Evolutionary conservation across 2,888 invertebrate genomes (phyloP), one percentile per base, ranked within the genome.

Genomic region (Tetragonula carbonaria): DNA sequence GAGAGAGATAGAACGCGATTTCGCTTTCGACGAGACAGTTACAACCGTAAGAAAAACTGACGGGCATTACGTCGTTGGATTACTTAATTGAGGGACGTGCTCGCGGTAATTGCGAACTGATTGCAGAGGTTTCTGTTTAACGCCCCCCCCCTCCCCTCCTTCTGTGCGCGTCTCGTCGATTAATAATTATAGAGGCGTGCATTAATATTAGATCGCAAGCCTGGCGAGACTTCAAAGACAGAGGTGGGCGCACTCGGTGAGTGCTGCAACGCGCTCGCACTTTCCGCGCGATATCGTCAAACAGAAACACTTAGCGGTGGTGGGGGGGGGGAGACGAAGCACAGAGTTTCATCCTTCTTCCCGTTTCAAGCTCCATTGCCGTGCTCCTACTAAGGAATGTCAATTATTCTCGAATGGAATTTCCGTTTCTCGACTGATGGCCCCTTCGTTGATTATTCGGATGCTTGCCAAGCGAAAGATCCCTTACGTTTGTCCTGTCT

Each of bases 371-470:
- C 45, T 28, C 38, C 51, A n/a, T 62, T 53, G 66, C 55, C 55
- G 74, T 65, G 33, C 76, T 79, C 8, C 70, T 67, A 63, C 55
- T 78, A 33, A 45, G 85, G 85, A 87, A 87, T 83, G 87, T 76
- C 77, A 87, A 87, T 83, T 87, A 87, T 81, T 66, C 74, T 67
- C 75, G 33, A 75, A 82, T 82, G 82, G 78, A 81, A 86, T 84
- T 68, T 65, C 86, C 57, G n/a, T 45, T 45, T 45, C 38, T 3
- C 62, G 75, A 68, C 68, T 28, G 45, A 75, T 74, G 51, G 45
- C 59, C 6, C 28, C 18, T 21, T 8, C 21, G 23, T 63, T 53
- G 62, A 57, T 80, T 71, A 72, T 65, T 51, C 51, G 62, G 38
- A 21, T 66, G n/a, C 23, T 45, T 59, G 67, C 14, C 63, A 16